phyloP scores from a whole-genome alignment of 2,113 vertebrate genomes.

The Illadopsis cleaveri region DNA sequence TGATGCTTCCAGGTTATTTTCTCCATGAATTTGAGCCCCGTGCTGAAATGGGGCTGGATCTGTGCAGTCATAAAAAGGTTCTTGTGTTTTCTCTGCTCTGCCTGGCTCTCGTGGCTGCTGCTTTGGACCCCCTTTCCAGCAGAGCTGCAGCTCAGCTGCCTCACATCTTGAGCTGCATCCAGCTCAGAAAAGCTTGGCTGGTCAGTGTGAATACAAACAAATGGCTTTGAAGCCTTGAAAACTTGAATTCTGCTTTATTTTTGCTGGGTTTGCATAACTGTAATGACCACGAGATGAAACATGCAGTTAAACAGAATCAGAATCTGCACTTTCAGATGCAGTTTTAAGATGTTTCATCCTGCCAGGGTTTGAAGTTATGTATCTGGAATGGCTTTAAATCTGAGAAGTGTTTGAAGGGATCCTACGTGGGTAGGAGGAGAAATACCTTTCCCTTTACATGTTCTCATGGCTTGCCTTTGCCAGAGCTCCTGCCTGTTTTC shows the following conservation, averaged over 20 bases:
- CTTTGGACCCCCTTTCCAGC: neutral
- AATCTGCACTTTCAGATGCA: neutral
- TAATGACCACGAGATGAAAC: neutral
- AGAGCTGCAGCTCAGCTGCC: neutral
- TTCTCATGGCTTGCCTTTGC: neutral
- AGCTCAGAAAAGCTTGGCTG: conserved; percentile 38
- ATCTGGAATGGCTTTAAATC: neutral
- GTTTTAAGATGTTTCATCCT: neutral
- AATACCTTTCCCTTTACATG: conserved; percentile 8
- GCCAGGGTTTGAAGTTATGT: neutral
- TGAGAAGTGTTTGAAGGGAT: neutral
- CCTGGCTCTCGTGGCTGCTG: conserved; percentile 22
- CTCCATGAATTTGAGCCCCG: neutral
- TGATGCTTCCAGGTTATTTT: conserved; percentile 9
- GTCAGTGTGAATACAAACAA: conserved; percentile 1
- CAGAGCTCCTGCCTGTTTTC: neutral
- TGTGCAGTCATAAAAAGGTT: conserved; percentile 10
- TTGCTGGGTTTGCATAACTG: conserved; percentile 14
- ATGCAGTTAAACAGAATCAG: neutral
- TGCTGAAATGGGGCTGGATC: conserved; percentile 10
- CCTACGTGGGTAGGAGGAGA: neutral
- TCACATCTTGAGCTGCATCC: conserved; percentile 25
- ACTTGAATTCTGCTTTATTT: conserved; percentile 23
- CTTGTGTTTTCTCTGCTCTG: conserved; percentile 14
- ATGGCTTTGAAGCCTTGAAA: neutral